Base-by-base conservation (phyloP, 2,888 invertebrate species). In the Cheilosia soror region DNA sequence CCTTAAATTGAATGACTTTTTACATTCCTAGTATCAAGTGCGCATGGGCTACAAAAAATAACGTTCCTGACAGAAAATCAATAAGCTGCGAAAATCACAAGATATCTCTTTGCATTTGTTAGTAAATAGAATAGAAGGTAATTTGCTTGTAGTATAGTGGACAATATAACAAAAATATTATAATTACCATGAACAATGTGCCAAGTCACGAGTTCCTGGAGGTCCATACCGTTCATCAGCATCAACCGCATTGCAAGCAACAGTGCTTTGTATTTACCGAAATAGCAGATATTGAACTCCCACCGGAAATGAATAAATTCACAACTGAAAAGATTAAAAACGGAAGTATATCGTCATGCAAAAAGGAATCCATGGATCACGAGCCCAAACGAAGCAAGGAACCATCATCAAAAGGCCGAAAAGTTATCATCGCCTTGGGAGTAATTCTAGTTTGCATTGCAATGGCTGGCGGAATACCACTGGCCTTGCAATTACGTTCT, bases 401-500 rank as follows among this genome's bases (percentile, higher is more conserved):
- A 1, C 29, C 85, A n/a, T 87, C 88, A n/a, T 89, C 90, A 0
- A 89, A 90, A 0, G 89, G 92, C 4, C 90, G 91, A 49, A 90
- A 90, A 42, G 89, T 92, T 57, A 72, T 92, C 0, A 88, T 91
- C 0, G 90, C 90, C 7, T 71, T 91, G 27, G 90, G 89, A 31
- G 87, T 92, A 4, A 89, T 92, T 44, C 66, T 92, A 2, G 88
- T 91, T 13, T 91, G 92, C 60, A 90, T 92, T 76, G 91, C 90
- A 4, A 90, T 92, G 89, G 92, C 92, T 20, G 92, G 91, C 0
- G 92, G 92, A 2, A 92, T 94, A 66, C 94, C 94, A 2, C 88
- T 94, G 73, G 94, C 93, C 1, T 89, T 94, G 25, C 94, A 94
- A 87, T 88, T 94, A 53, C 91, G 94, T 20, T 93, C 94, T 51